Conservation (phyloP, 2,888 invertebrate species). For the Exocentrus adspersus region DNA sequence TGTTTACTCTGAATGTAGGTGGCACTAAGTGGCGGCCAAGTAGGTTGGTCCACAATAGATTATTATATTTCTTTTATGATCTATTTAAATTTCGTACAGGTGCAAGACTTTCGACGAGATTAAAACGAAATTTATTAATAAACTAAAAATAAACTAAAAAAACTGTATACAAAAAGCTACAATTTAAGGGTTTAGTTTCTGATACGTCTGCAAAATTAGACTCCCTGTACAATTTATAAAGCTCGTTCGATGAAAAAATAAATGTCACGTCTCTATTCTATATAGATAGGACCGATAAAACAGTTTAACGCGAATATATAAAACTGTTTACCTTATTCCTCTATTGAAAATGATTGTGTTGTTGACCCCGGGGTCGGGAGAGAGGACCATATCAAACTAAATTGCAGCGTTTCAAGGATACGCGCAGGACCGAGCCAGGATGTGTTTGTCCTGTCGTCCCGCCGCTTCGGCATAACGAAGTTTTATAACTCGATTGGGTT, state of each 20-base stretch:
- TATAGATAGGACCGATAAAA: conserved; percentile 36
- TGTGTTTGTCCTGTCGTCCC: conserved; percentile 24
- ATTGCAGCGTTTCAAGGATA: conserved; percentile 30
- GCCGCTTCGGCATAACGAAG: conserved; percentile 20
- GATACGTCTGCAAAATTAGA: too few relatives aligned
- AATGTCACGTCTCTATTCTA: conserved; percentile 32
- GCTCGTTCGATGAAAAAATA: conserved; percentile 4
- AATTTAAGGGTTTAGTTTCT: too few relatives aligned
- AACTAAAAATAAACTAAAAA: too few relatives aligned
- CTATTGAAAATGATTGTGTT: conserved; percentile 42
- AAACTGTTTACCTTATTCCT: conserved; percentile 47
- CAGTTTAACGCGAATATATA: conserved; percentile 43
- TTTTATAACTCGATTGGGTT: conserved; percentile 30
- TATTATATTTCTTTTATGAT: too few relatives aligned
- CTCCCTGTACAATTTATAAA: not conserved
- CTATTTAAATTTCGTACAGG: too few relatives aligned
- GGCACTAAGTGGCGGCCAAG: too few relatives aligned
- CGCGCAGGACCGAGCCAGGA: conserved; percentile 20
- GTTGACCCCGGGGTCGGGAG: conserved; percentile 43
- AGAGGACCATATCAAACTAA: conserved; percentile 46
- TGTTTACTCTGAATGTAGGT: too few relatives aligned
- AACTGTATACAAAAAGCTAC: too few relatives aligned
- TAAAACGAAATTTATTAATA: too few relatives aligned
- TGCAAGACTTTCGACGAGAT: too few relatives aligned
- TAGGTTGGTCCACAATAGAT: too few relatives aligned